phyloP scores from a whole-genome alignment of 2,113 vertebrate species.

The crab-eating macaque (Macaca fascicularis) region T2T-MFA8v1.1 NC_088376.1:49341001-49341500 shows the following conservation, averaged over 20 bases:
- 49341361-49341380: background rate
- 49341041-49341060: background rate
- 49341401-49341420: background rate
- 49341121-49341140: background rate
- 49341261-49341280: background rate
- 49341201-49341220: background rate
- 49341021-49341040: background rate
- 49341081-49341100: background rate
- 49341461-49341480: background rate
- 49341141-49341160: background rate
- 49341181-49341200: background rate
- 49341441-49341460: background rate
- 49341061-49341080: background rate
- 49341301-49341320: background rate
- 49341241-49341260: background rate
- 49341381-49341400: background rate
- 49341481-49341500: background rate
- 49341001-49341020: background rate
- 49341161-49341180: background rate
- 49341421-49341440: background rate
- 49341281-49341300: background rate
- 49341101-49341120: background rate
- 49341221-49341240: background rate
- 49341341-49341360: background rate
- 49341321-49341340: background rate